phyloP scores from a whole-genome alignment of 2,113 vertebrate species.

The Albula goreensis region DNA sequence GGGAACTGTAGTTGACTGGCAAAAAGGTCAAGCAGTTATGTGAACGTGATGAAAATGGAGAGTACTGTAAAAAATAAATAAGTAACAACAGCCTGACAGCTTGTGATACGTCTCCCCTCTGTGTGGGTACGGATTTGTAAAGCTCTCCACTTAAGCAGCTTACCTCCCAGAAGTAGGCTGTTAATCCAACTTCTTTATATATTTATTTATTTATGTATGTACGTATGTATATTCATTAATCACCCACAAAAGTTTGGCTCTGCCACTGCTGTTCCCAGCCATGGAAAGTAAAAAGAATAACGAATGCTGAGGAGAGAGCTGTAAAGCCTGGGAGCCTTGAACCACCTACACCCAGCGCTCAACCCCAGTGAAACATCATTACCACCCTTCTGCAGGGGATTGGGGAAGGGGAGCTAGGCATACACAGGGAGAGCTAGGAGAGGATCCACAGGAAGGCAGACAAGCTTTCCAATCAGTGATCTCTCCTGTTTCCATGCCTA shows the following conservation, averaged over 20 bases:
- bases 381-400: not conserved
- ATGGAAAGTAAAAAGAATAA: not conserved
- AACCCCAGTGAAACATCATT: not conserved
- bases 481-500: not conserved
- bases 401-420: not conserved
- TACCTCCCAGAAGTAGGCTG: constrained; percentile 6
- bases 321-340: not conserved
- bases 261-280: not conserved
- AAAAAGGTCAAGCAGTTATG: not conserved
- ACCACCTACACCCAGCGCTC: not conserved
- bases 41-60: not conserved
- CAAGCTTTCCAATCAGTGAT: not conserved
- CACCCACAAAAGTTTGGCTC: not conserved
- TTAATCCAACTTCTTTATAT: constrained; percentile 5
- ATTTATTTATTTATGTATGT: constrained; percentile 1
- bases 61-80: not conserved
- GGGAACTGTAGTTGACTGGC: not conserved
- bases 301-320: not conserved
- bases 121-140: constrained; percentile 4
- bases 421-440: not conserved
- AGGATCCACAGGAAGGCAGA: not conserved
- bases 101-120: constrained; percentile 4
- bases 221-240: not conserved
- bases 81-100: not conserved
- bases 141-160: constrained; percentile 4